These are phyloP conservation scores for Patella caerulea DNA, from an alignment of 2,888 invertebrate genomes.

Conservation along the genomic window DNA sequence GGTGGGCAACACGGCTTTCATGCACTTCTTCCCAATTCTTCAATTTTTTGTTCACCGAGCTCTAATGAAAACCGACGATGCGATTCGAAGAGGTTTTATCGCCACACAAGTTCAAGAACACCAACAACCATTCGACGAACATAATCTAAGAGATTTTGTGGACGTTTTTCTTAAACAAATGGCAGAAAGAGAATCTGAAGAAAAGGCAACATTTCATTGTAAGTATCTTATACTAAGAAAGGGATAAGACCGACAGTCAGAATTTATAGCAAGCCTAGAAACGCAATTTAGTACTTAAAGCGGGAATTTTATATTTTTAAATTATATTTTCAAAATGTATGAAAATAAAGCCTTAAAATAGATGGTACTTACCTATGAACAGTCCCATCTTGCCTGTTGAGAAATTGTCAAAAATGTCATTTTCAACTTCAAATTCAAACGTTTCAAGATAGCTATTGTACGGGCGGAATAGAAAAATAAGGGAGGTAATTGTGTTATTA, in stretches of 20 bases:
- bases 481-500: no score
- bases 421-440: no score
- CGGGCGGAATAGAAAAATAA: no score
- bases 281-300: no score
- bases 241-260: background rate
- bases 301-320: no score
- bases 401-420: no score
- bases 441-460: no score
- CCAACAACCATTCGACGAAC: background rate
- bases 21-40: conserved; percentile 11
- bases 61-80: background rate
- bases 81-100: background rate
- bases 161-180: conserved; percentile 33
- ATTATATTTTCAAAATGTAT: no score
- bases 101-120: conserved; percentile 9
- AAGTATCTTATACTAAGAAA: background rate
- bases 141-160: conserved; percentile 24
- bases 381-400: no score
- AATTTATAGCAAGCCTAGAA: background rate
- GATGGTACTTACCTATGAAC: no score
- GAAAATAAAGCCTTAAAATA: no score
- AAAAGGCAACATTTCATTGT: background rate
- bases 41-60: background rate
- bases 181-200: background rate
- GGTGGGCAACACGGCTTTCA: background rate